These are phyloP conservation scores for Microcebus tavaratra DNA, from an alignment of 2,113 vertebrate species.

Conservation along the genomic window DNA sequence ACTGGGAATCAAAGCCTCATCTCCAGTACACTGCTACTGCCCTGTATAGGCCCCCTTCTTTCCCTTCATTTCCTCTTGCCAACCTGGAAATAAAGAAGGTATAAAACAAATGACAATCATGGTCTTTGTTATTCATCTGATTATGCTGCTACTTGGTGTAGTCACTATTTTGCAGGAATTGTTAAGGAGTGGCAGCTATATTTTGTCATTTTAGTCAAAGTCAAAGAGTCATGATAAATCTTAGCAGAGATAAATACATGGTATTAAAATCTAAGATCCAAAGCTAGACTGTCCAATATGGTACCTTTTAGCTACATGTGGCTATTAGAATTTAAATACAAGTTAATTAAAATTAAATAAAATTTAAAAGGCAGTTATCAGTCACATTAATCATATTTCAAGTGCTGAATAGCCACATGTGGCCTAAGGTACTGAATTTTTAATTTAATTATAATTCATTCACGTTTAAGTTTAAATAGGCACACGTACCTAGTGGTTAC, in stretches of 20 bases:
- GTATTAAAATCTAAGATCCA: not conserved
- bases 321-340: conserved; percentile 42
- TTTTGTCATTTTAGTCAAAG: conserved; percentile 5
- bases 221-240: not conserved
- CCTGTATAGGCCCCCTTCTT: not conserved
- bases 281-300: not conserved
- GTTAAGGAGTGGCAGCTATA: not conserved
- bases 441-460: not conserved
- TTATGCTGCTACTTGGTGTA: not conserved
- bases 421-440: not conserved
- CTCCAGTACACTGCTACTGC: not conserved
- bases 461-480: not conserved
- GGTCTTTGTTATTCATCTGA: not conserved
- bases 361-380: not conserved
- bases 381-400: conserved; percentile 5
- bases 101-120: not conserved
- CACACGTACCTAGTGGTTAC: not conserved
- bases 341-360: conserved; percentile 17
- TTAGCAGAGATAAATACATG: conserved; percentile 20
- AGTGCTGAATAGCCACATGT: not conserved
- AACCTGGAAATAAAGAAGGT: not conserved
- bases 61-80: not conserved
- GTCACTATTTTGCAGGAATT: not conserved
- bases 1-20: not conserved
- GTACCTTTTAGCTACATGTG: not conserved